A percentile compares a stretch with the other conserved stretches of the same genome.
Evolutionary conservation across 2,888 invertebrate species (phyloP).

Genomic region (Lochmaea crataegi): DNA sequence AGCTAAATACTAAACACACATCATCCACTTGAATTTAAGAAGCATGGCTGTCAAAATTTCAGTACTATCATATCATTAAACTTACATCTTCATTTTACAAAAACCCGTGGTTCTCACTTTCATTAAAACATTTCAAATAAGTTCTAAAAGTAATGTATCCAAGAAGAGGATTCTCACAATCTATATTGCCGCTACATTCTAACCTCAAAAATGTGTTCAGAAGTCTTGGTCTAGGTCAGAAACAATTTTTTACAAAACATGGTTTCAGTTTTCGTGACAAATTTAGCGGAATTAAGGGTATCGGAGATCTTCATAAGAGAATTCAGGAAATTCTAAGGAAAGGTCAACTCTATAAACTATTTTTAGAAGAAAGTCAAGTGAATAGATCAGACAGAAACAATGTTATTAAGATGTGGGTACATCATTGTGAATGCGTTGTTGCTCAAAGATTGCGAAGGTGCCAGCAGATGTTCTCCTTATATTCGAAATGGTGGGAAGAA

Average conservation of each 20-base stretch:
- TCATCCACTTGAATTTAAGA: constrained; percentile 6
- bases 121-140: constrained; percentile 9
- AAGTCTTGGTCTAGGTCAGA: constrained; percentile 44
- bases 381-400: constrained; percentile 64
- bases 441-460: constrained; percentile 73
- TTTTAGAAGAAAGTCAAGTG: constrained; percentile 41
- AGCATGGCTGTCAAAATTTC: constrained; percentile 45
- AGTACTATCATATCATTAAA: constrained; percentile 34
- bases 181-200: constrained; percentile 51
- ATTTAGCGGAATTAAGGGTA: constrained; percentile 45
- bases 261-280: constrained; percentile 51
- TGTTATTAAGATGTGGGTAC: constrained; percentile 68
- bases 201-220: constrained; percentile 57
- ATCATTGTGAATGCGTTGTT: constrained; percentile 69
- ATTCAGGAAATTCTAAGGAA: constrained; percentile 47
- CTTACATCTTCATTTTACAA: constrained; percentile 29
- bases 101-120: not conserved
- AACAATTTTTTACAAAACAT: constrained; percentile 44
- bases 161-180: constrained; percentile 45
- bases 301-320: constrained; percentile 47
- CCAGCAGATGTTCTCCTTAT: constrained; percentile 74
- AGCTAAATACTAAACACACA: too few species aligned
- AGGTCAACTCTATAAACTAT: constrained; percentile 42
- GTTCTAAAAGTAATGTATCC: constrained; percentile 47
- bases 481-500: constrained; percentile 74